Conservation (phyloP, 2,888 invertebrate genomes). For the Scaptomyza cyrtandrae region DNA sequence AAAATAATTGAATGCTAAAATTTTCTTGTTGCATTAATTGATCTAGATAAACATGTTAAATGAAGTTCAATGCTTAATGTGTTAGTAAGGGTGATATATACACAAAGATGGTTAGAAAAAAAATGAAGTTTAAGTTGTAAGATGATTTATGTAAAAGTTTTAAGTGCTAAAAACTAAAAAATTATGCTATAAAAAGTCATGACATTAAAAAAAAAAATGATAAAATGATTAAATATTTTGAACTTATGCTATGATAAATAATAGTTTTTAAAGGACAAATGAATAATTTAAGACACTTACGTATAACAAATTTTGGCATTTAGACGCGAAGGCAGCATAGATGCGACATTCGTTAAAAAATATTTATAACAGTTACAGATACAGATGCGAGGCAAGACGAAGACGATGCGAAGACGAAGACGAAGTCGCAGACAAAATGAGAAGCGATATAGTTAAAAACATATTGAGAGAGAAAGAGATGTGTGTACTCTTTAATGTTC, state of each 20-base stretch:
- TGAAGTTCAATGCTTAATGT: not conserved
- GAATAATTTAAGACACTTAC: slow-evolving; percentile 38
- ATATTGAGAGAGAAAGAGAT: slow-evolving; percentile 6
- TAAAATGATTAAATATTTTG: too few relatives aligned
- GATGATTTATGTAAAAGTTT: too few relatives aligned
- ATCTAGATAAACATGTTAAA: not conserved
- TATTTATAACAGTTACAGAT: slow-evolving; percentile 51
- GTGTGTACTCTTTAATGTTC: slow-evolving; percentile 5
- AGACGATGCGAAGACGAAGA: slow-evolving; percentile 31
- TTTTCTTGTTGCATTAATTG: not conserved
- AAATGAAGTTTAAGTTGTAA: too few relatives aligned
- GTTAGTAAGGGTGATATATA: not conserved
- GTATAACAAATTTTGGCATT: slow-evolving; percentile 26
- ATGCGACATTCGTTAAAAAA: slow-evolving; percentile 28
- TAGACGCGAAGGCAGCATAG: slow-evolving; percentile 13
- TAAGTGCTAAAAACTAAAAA: too few relatives aligned
- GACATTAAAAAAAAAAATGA: not conserved
- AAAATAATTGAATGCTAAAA: not conserved
- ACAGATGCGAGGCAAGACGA: slow-evolving; percentile 43
- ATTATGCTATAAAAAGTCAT: too few relatives aligned
- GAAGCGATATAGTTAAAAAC: slow-evolving; percentile 25
- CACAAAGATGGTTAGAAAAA: not conserved
- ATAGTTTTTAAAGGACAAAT: slow-evolving; percentile 5
- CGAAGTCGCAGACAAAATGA: slow-evolving; percentile 43
- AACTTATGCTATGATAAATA: not conserved